These are phyloP conservation scores for Apoderus coryli DNA, from an alignment of 2,888 invertebrate species.

Conservation along the genomic window DNA sequence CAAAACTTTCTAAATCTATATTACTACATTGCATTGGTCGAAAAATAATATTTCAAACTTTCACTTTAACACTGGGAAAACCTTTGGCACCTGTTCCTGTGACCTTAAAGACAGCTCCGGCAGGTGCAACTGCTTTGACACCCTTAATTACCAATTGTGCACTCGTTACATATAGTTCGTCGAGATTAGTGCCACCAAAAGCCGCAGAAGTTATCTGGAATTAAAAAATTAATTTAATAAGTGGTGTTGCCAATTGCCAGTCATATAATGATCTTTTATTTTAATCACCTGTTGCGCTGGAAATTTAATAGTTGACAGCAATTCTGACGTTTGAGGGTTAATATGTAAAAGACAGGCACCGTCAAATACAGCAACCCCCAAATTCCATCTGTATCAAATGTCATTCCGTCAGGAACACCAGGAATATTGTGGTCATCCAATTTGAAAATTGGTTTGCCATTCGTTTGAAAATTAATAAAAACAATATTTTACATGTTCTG, in stretches of 20 bases:
- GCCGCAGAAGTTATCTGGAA: constrained; percentile 23
- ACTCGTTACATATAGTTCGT: constrained; percentile 22
- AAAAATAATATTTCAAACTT: too few species aligned
- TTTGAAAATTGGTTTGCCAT: constrained; percentile 43
- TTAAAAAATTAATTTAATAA: too few species aligned
- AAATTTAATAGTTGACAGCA: constrained; percentile 43
- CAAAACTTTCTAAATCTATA: too few species aligned
- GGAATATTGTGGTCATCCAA: constrained; percentile 31
- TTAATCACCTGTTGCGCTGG: constrained; percentile 48
- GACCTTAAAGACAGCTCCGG: constrained; percentile 29
- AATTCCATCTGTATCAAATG: constrained; percentile 63
- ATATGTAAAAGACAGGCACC: constrained; percentile 45
- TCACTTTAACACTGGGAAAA: constrained; percentile 19
- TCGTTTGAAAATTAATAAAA: constrained; percentile 34
- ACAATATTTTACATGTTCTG: too few species aligned
- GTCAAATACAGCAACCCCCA: constrained; percentile 65
- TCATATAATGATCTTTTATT: too few species aligned
- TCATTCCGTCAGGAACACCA: constrained; percentile 59
- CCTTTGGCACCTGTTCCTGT: constrained; percentile 28
- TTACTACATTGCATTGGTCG: too few species aligned
- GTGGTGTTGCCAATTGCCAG: too few species aligned
- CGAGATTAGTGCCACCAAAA: constrained; percentile 22
- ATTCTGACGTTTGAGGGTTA: constrained; percentile 36
- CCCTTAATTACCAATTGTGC: constrained; percentile 21
- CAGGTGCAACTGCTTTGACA: constrained; percentile 16